Evolutionary conservation across 2,797 vertebrate species (phyloP).

Genomic region (Hemibagrus guttatus): DNA sequence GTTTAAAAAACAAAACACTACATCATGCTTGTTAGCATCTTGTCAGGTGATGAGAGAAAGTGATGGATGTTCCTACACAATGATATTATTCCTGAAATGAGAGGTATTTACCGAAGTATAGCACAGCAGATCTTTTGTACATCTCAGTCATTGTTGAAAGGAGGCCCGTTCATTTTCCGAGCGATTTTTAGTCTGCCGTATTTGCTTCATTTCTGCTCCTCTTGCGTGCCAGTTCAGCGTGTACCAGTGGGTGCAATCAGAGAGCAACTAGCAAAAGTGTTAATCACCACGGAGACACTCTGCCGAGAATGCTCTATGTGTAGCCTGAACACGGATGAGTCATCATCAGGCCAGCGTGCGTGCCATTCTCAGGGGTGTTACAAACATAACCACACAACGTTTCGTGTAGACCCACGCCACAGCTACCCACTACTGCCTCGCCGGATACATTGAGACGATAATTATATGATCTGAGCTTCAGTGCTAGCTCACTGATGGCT

Average conservation of each 20-base stretch:
- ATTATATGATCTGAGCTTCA: neutral
- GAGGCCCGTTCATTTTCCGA: neutral
- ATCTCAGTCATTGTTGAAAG: neutral
- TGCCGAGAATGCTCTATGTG: constrained; percentile 43
- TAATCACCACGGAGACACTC: constrained; percentile 44
- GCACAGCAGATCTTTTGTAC: neutral
- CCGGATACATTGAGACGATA: constrained; percentile 3
- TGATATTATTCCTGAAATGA: neutral
- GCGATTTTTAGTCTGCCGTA: neutral
- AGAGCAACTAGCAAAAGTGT: constrained; percentile 44
- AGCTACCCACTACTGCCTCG: constrained; percentile 45
- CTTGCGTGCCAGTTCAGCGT: constrained; percentile 1
- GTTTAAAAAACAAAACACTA: neutral
- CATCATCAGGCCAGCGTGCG: constrained; percentile 49
- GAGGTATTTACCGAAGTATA: no score
- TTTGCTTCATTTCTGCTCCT: neutral
- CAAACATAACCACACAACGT: constrained; percentile 51
- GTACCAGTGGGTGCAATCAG: constrained; percentile 26
- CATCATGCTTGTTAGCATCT: neutral
- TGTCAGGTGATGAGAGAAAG: neutral
- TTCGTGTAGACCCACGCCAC: constrained; percentile 37
- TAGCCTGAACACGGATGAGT: constrained; percentile 53
- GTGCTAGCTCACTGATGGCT: neutral
- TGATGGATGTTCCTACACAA: neutral
- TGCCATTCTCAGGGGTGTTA: constrained; percentile 54